Percentiles rank a stretch among this genome's conserved stretches.
These are phyloP conservation scores for Scarus forsteni DNA, from an alignment of 2,797 vertebrate genomes.

Conservation along the genomic window DNA sequence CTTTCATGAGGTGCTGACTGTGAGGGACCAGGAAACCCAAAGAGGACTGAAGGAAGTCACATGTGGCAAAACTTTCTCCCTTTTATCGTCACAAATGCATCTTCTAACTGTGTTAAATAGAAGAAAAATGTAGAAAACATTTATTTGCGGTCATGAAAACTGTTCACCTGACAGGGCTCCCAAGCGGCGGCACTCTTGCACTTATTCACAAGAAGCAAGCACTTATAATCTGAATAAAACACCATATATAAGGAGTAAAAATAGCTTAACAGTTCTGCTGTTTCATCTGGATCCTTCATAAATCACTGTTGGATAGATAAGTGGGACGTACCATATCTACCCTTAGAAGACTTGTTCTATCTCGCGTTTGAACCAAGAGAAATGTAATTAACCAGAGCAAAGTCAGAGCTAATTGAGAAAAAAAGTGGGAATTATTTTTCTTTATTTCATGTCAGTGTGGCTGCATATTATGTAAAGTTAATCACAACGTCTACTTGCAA, in stretches of 20 bases:
- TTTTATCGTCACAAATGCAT: background rate
- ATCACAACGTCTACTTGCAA: constrained; percentile 67
- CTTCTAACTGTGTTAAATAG: background rate
- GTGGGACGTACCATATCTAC: constrained; percentile 57
- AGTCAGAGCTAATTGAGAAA: constrained; percentile 75
- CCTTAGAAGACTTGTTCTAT: constrained; percentile 63
- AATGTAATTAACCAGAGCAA: constrained; percentile 75
- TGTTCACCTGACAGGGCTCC: constrained; percentile 20
- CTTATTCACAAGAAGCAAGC: constrained; percentile 4
- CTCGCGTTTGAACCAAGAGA: constrained; percentile 61
- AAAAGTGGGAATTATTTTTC: constrained; percentile 61
- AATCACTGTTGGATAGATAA: constrained; percentile 65
- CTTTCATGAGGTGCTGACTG: constrained; percentile 39
- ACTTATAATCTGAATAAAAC: constrained; percentile 38
- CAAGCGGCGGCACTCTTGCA: constrained; percentile 1
- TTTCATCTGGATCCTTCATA: constrained; percentile 67
- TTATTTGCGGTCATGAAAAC: background rate
- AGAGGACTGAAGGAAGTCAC: background rate
- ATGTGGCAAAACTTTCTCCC: constrained; percentile 1
- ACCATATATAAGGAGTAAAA: constrained; percentile 19
- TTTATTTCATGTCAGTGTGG: constrained; percentile 61
- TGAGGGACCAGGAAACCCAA: constrained; percentile 2
- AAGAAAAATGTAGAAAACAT: background rate
- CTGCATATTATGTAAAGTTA: constrained; percentile 68
- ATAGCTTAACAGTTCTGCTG: constrained; percentile 39